Base-by-base conservation (phyloP, 2,888 invertebrate species). In the Volucella inflata region DNA sequence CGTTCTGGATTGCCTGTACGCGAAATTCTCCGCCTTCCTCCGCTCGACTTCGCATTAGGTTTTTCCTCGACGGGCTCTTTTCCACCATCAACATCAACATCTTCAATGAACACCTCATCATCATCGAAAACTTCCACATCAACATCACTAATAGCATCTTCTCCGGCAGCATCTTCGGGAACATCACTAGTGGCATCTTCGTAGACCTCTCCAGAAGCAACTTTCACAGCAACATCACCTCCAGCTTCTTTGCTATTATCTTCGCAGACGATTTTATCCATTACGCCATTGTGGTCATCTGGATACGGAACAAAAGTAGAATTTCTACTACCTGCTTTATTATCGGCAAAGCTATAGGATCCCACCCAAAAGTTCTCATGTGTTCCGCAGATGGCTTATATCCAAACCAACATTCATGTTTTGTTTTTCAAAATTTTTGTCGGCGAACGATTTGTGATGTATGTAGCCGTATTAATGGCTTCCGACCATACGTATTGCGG, bases 401-500 rank as follows among this genome's bases (percentile, higher is more conserved):
- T 2, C 76, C 77, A 46, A 57, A 72, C 87, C 87, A 88, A 30
- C 57, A 44, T 42, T 87, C 70, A 68, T 0, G 88, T 87, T 48
- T 59, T 71, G 2, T 74, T 60, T 8, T 64, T 62, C n/a, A 83
- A 53, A 12, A 87, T 14, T 67, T 87, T 83, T 0, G 87, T 76
- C 8, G 72, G 72, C 3, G 74, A 87, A 10, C 87, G 79, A 72
- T 88, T 88, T 68, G 87, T 38, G 1, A 88, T 80, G 36, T 87
- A 88, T 1, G 67, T 70, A n/a, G 87, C 87, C 0, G 87, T 87
- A 64, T 81, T 85, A 2, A 88, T 53, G 4, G 84, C 80, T 65
- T 88, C 87, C 9, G 87, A 77, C 87, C 87, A 88, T 21, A 87
- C 30, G 71, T 38, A 65, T 57, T 88, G 71, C 0, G 78, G 76